Evolutionary conservation across 1,140 invertebrate species (phyloP).

Genomic region (Drosophila takahashii): DNA sequence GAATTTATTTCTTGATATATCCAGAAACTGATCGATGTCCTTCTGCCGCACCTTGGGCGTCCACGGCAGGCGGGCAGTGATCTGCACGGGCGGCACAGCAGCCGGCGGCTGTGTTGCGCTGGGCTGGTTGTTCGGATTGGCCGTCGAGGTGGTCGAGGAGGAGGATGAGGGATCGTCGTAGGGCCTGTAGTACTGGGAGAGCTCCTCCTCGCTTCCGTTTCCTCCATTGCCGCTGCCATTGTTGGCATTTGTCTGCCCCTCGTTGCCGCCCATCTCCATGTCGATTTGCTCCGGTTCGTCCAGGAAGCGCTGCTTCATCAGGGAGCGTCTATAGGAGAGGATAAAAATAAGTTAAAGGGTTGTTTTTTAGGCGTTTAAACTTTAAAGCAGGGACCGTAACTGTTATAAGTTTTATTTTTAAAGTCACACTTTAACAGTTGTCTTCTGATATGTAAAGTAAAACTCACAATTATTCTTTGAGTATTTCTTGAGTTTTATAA

Average conservation of each 20-base stretch:
- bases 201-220: conserved; percentile 85
- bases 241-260: conserved; percentile 58
- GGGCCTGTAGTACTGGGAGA: conserved; percentile 85
- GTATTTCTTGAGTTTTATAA: too few species aligned
- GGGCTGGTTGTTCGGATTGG: conserved; percentile 81
- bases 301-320: conserved; percentile 94
- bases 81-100: conserved; percentile 67
- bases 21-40: conserved; percentile 96
- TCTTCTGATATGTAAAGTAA: too few species aligned
- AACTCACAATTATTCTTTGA: too few species aligned
- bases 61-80: conserved; percentile 91
- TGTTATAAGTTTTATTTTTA: too few species aligned
- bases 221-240: conserved; percentile 55
- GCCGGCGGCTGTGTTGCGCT: conserved; percentile 54
- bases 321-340: conserved; percentile 55
- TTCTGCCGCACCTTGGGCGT: conserved; percentile 97
- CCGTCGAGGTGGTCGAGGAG: conserved; percentile 62
- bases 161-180: conserved; percentile 85
- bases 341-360: too few species aligned
- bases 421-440: too few species aligned
- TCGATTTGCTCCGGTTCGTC: conserved; percentile 93
- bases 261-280: conserved; percentile 85
- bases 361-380: too few species aligned
- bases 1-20: conserved; percentile 96
- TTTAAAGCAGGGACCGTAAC: too few species aligned